Conservation (phyloP, 1,140 invertebrate species). For the Marisa cornuarietis region DNA sequence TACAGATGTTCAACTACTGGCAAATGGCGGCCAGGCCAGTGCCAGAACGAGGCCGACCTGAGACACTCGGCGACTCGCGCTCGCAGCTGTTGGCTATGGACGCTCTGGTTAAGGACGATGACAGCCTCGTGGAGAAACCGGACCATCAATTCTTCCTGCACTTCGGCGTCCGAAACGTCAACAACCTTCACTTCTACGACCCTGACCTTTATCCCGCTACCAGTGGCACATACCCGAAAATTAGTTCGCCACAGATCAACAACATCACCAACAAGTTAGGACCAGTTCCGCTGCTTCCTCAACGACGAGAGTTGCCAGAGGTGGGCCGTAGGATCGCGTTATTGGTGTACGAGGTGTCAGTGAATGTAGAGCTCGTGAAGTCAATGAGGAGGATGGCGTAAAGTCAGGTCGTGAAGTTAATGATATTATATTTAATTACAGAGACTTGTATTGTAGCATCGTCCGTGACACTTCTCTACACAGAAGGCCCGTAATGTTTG, state of each 20-base stretch:
- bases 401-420: constrained; percentile 84
- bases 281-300: constrained; percentile 77
- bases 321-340: constrained; percentile 67
- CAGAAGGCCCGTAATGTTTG: too few species aligned
- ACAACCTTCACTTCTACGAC: constrained; percentile 33
- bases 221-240: constrained; percentile 65
- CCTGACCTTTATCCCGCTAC: constrained; percentile 25
- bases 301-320: constrained; percentile 74
- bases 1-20: background rate
- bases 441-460: too few species aligned
- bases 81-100: background rate
- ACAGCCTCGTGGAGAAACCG: constrained; percentile 16
- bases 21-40: background rate
- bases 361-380: background rate
- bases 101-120: constrained; percentile 40
- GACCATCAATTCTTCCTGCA: constrained; percentile 44
- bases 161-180: constrained; percentile 40
- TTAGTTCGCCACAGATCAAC: constrained; percentile 87
- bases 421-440: constrained; percentile 68
- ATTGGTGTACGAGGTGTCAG: background rate
- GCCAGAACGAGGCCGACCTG: background rate
- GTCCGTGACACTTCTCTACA: too few species aligned
- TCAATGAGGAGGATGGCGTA: background rate
- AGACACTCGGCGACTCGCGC: background rate
- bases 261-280: constrained; percentile 84